phyloP scores from a whole-genome alignment of 2,113 vertebrate species.

The Zapornia atra region DNA sequence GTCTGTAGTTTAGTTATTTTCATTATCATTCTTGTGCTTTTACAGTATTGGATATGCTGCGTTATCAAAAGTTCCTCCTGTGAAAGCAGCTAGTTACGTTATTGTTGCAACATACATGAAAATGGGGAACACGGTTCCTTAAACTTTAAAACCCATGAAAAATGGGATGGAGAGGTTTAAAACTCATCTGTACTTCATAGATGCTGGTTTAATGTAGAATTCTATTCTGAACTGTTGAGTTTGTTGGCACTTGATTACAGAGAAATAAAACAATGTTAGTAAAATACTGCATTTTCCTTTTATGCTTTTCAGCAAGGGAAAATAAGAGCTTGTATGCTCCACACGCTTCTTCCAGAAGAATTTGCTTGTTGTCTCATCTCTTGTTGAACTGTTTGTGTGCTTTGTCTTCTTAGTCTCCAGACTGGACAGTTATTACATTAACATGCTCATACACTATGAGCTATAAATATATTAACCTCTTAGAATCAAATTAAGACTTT shows the following conservation, averaged over 20 bases:
- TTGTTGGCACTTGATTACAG: background rate
- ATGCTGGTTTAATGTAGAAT: background rate
- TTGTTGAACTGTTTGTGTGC: background rate
- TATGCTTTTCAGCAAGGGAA: background rate
- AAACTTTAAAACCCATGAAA: background rate
- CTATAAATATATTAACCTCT: background rate
- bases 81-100: background rate
- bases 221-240: background rate
- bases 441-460: rapidly evolving
- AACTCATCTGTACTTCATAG: background rate
- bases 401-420: background rate
- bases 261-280: background rate
- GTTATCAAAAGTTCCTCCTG: background rate
- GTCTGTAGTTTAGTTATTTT: background rate
- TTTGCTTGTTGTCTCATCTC: background rate
- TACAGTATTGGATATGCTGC: background rate
- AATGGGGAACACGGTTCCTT: background rate
- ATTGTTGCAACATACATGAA: background rate
- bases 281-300: background rate
- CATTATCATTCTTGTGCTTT: background rate
- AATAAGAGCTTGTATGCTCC: background rate
- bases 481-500: background rate
- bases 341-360: background rate
- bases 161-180: background rate
- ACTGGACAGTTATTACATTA: background rate